Percentiles rank a stretch among this genome's conserved stretches.
phyloP scores from a whole-genome alignment of 92 coral and sea anemone species.

The Epizoanthus ramosus region DNA sequence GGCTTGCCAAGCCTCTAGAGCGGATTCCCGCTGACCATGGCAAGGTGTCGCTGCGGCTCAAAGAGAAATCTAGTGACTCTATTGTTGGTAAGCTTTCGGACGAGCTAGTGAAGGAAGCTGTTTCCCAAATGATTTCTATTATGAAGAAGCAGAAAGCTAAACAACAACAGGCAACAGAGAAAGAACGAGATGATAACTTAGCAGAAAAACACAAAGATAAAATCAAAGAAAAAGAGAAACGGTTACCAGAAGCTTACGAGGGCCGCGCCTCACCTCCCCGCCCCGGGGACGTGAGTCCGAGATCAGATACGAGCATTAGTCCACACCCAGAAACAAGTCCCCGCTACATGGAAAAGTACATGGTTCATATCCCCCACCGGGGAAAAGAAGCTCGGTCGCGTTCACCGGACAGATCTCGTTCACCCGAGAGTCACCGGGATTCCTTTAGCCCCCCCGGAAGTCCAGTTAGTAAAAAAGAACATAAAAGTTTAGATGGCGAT shows the following conservation, averaged over 20 bases:
- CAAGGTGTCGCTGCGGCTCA: constrained; percentile 6
- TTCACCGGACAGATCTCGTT: constrained; percentile 71
- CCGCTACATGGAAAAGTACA: constrained; percentile 44
- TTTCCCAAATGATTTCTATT: constrained; percentile 84
- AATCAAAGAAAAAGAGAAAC: constrained; percentile 21
- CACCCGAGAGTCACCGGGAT: constrained; percentile 62
- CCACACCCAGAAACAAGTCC: constrained; percentile 44
- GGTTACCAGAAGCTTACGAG: constrained; percentile 6
- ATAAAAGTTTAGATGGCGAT: constrained; percentile 59
- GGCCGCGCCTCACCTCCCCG: constrained; percentile 36
- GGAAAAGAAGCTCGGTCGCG: constrained; percentile 71
- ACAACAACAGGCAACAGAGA: constrained; percentile 23
- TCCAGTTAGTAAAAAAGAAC: constrained; percentile 68
- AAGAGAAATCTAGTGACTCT: constrained; percentile 33
- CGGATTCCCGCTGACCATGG: constrained; percentile 41
- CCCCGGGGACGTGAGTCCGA: constrained; percentile 38
- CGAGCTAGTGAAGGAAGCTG: constrained; percentile 84
- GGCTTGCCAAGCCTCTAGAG: neutral
- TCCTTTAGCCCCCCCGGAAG: constrained; percentile 74
- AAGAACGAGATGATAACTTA: constrained; percentile 14
- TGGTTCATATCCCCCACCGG: constrained; percentile 39
- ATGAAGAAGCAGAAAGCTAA: constrained; percentile 72
- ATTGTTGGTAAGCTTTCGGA: constrained; percentile 70
- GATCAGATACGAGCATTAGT: constrained; percentile 39
- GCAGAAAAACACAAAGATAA: constrained; percentile 33